phyloP scores from a whole-genome alignment of 2,888 invertebrate species.

The Protonemura montana region DNA sequence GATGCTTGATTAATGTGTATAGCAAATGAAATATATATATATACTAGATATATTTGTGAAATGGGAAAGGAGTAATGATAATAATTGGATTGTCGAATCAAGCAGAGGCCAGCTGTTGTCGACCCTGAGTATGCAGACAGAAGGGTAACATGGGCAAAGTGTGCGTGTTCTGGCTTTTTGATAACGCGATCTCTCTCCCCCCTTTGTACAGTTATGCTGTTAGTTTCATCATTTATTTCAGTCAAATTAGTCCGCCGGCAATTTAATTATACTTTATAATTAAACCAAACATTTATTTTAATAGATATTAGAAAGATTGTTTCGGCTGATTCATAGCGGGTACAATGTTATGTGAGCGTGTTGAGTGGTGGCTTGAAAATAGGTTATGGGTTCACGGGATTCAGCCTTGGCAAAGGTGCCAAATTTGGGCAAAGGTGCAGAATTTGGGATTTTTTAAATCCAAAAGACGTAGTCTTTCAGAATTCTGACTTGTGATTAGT shows the following conservation, averaged over 20 bases:
- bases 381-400: too few species aligned
- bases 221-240: background rate
- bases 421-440: too few species aligned
- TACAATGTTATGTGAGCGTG: background rate
- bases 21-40: background rate
- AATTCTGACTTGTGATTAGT: too few species aligned
- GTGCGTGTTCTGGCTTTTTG: background rate
- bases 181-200: background rate
- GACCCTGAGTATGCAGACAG: background rate
- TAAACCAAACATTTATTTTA: background rate
- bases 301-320: background rate
- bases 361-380: too few species aligned
- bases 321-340: background rate
- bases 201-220: background rate
- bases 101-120: background rate
- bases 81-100: background rate
- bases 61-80: background rate
- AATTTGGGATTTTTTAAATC: too few species aligned
- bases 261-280: slow-evolving; percentile 7
- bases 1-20: background rate
- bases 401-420: too few species aligned
- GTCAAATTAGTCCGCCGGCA: background rate
- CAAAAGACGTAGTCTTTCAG: too few species aligned
- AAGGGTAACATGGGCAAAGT: background rate
- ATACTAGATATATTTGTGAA: background rate